Evolutionary conservation across 2,888 invertebrate genomes (phyloP).

Genomic region (Apamea epomidion): DNA sequence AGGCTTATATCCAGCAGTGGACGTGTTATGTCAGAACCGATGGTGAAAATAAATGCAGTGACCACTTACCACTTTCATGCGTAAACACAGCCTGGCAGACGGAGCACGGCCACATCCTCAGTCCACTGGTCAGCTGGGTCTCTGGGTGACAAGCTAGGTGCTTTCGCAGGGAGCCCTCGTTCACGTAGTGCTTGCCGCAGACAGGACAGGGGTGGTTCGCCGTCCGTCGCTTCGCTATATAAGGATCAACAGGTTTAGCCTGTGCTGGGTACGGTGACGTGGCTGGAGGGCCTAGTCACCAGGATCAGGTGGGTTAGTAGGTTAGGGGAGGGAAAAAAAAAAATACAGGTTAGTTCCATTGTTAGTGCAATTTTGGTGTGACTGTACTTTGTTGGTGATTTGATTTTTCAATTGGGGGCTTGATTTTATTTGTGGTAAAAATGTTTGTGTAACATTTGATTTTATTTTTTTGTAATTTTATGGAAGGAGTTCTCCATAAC

Average conservation of each 20-base stretch:
- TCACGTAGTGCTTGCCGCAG: conserved; percentile 98
- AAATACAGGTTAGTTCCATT: conserved; percentile 82
- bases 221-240: conserved; percentile 97
- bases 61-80: conserved; percentile 96
- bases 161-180: conserved; percentile 97
- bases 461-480: background rate
- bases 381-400: conserved; percentile 44
- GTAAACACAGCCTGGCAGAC: conserved; percentile 98
- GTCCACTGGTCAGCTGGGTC: conserved; percentile 96
- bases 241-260: conserved; percentile 93
- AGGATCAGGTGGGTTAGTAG: conserved; percentile 88
- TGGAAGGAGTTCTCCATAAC: conserved; percentile 20
- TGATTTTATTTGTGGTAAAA: background rate
- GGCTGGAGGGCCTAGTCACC: conserved; percentile 91
- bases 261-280: conserved; percentile 91
- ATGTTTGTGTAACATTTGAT: background rate
- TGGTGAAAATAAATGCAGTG: background rate
- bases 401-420: background rate
- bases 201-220: conserved; percentile 98
- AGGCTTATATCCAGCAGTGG: background rate
- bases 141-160: conserved; percentile 98
- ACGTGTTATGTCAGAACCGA: too few relatives aligned
- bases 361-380: conserved; percentile 73
- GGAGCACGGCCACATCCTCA: conserved; percentile 99
- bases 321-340: conserved; percentile 79